phyloP scores from a whole-genome alignment of 35 echinoderm and acorn worm species.

The Heliocidaris erythrogramma region DNA sequence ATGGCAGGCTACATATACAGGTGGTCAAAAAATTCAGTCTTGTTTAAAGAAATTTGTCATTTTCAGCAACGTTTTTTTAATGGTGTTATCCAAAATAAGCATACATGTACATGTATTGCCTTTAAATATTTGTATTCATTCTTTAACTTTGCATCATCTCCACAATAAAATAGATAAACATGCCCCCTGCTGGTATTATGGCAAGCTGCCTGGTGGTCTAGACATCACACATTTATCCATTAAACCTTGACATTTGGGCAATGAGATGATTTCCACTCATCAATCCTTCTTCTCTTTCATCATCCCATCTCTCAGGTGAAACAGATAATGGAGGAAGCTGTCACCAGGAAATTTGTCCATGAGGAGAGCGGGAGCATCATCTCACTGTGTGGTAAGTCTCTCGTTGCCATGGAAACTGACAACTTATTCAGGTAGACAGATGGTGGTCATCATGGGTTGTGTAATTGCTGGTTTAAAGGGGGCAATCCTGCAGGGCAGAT shows the following conservation, averaged over 20 bases:
- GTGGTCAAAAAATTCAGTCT: no score
- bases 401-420: neutral
- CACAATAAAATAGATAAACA: neutral
- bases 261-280: neutral
- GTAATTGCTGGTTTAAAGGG: neutral
- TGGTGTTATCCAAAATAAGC: no score
- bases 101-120: no score
- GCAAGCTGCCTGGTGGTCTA: neutral
- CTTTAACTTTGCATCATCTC: no score
- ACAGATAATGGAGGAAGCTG: constrained; percentile 99
- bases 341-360: constrained; percentile 96
- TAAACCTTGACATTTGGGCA: neutral
- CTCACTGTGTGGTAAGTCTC: constrained; percentile 91
- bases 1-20: no score
- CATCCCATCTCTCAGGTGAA: constrained; percentile 69
- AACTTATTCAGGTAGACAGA: neutral
- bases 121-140: no score
- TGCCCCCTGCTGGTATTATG: neutral
- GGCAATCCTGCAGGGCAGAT: no score
- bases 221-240: neutral
- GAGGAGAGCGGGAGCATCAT: constrained; percentile 98
- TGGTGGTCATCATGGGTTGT: neutral
- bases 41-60: no score
- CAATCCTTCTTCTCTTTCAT: no score
- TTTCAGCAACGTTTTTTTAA: no score